A percentile compares a stretch with the other conserved stretches of the same genome.
These are phyloP conservation scores for Temnothorax rugatulus DNA, from an alignment of 2,888 invertebrate species.

Conservation along the genomic window DNA sequence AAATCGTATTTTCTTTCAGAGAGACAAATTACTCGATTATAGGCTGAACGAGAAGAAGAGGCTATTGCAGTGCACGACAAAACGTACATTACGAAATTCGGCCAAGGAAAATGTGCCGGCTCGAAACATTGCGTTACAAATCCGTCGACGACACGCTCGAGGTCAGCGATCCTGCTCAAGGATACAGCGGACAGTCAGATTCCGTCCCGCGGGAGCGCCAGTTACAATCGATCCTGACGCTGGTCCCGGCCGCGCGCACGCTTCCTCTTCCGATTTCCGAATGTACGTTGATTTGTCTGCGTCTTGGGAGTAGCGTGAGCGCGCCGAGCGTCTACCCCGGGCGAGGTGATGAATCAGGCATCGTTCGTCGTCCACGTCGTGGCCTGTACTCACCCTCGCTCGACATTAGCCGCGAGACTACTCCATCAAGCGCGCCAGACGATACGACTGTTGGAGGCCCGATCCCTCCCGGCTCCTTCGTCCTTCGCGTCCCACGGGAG, in stretches of 20 bases:
- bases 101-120: neutral
- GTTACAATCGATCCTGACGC: conserved; percentile 61
- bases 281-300: conserved; percentile 74
- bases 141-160: neutral
- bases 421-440: conserved; percentile 80
- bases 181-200: conserved; percentile 46
- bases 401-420: conserved; percentile 81
- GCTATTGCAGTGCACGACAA: neutral
- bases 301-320: conserved; percentile 76
- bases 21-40: neutral
- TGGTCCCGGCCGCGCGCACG: conserved; percentile 30
- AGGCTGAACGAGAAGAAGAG: neutral
- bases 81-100: neutral
- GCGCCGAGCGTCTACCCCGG: conserved; percentile 59
- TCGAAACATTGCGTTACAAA: conserved; percentile 5
- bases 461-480: conserved; percentile 25
- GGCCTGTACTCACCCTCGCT: conserved; percentile 73
- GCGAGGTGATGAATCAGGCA: conserved; percentile 78
- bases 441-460: conserved; percentile 70
- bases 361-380: conserved; percentile 77
- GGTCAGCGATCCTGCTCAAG: conserved; percentile 36
- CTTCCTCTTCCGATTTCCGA: conserved; percentile 65
- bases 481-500: conserved; percentile 67
- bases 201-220: conserved; percentile 51
- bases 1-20: neutral